phyloP scores from a whole-genome alignment of 2,113 vertebrate genomes.

The Lota lota region DNA sequence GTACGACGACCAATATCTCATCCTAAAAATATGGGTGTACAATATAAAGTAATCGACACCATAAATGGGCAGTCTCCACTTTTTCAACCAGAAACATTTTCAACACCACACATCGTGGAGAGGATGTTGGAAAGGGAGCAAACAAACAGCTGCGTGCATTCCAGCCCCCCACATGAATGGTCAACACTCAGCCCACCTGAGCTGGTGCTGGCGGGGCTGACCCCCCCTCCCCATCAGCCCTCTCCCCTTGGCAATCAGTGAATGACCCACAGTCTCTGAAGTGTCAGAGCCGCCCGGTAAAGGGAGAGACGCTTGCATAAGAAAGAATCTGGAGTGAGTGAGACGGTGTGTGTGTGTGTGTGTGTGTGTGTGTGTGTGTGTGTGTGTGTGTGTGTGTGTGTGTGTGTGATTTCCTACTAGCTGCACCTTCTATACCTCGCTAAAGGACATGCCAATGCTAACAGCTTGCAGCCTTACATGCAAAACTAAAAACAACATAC shows the following conservation, averaged over 20 bases:
- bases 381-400: not conserved
- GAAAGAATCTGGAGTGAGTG: constrained; percentile 22
- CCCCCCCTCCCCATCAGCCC: constrained; percentile 30
- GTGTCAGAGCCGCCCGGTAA: constrained; percentile 32
- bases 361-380: not conserved
- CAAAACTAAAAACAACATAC: not conserved
- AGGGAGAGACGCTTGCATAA: constrained; percentile 42
- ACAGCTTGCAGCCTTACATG: not conserved
- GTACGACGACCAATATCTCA: too few species aligned
- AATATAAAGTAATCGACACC: too few species aligned
- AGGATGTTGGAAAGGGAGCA: not conserved
- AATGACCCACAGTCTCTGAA: constrained; percentile 70
- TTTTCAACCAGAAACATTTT: too few species aligned
- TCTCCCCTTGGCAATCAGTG: constrained; percentile 65
- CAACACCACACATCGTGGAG: constrained; percentile 8
- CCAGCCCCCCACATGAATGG: constrained; percentile 39
- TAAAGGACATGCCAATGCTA: constrained; percentile 10
- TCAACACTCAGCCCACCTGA: constrained; percentile 53
- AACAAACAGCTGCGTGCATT: too few species aligned
- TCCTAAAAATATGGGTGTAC: too few species aligned
- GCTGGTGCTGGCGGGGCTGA: constrained; percentile 23
- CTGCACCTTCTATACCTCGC: constrained; percentile 11
- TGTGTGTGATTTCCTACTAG: constrained; percentile 6
- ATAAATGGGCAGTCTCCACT: too few species aligned
- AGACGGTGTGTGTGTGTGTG: not conserved